Percentiles rank a stretch among this genome's conserved stretches.
These are phyloP conservation scores for Amniataba percoides DNA, from an alignment of 2,797 vertebrate genomes.

Conservation along the genomic window DNA sequence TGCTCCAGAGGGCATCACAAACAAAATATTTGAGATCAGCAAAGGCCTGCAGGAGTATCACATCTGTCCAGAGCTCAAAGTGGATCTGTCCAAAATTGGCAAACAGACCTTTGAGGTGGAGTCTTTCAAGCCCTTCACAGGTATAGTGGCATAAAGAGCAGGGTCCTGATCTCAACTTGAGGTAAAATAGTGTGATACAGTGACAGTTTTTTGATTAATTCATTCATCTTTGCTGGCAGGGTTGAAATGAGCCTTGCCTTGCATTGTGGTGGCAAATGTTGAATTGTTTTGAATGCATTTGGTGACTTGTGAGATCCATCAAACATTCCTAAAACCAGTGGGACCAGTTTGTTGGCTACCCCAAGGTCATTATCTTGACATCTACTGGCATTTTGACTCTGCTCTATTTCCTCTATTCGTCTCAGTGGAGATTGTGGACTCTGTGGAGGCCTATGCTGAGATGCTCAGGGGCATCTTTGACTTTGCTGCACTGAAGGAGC, in stretches of 20 bases:
- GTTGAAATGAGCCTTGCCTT: not conserved
- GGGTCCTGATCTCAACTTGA: not conserved
- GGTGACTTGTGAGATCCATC: not conserved
- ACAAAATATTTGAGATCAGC: conserved; percentile 97
- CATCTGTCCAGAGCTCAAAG: conserved; percentile 95
- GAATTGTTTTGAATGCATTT: not conserved
- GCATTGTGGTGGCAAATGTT: not conserved
- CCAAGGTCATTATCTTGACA: not conserved
- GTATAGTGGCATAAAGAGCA: conserved; percentile 68
- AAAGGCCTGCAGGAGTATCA: conserved; percentile 95
- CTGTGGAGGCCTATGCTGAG: conserved; percentile 93
- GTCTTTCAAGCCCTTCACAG: conserved; percentile 95
- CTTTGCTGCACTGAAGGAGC: conserved; percentile 93
- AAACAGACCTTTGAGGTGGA: conserved; percentile 98
- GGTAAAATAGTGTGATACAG: not conserved
- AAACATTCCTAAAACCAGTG: not conserved
- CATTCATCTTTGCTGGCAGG: too few relatives aligned
- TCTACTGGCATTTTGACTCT: not conserved
- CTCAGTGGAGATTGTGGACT: conserved; percentile 98
- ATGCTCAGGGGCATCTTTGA: conserved; percentile 98
- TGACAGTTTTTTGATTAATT: not conserved
- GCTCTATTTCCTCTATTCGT: conserved; percentile 14
- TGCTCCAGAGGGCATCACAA: conserved; percentile 95
- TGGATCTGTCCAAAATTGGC: conserved; percentile 92
- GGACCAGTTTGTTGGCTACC: not conserved